Evolutionary conservation across 2,888 invertebrate genomes (phyloP), one percentile per base, ranked within the genome.

Genomic region (Lasioglossum pauxillum): DNA sequence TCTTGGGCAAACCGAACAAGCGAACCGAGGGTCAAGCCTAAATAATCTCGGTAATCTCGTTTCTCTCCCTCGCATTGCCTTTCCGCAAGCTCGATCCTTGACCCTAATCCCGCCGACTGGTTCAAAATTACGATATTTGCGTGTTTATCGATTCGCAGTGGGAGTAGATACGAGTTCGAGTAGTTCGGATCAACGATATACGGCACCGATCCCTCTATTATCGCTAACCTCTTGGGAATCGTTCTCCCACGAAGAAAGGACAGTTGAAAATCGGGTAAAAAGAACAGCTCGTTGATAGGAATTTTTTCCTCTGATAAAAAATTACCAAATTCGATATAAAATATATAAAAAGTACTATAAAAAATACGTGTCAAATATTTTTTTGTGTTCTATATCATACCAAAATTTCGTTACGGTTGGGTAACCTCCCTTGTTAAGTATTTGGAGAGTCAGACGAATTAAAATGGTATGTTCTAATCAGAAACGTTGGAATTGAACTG

Each of bases 111-210:
- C 14, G 8, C 23, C 16, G 10, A 44, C 57, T 53, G 76, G 23
- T 80, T 77, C 67, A 75, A 85, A 85, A 85, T 82, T 80, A 82
- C 77, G 76, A 77, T 78, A 75, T 72, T 79, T 75, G 74, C 82
- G 76, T 82, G 80, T 82, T 76, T 77, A 80, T 80, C 86, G 79
- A 85, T 82, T 64, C 73, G 31, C 31, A 16, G 73, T 41, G 27
- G 41, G 49, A 35, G 10, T 27, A 72, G 14, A 31, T 31, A 64
- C 64, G 8, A 10, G 46, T 69, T 38, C 69, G n/a, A 69, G 69
- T 41, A 69, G 69, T 69, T 41, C n/a, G 38, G 23, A 38, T 41
- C 69, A 38, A 23, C 41, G 41, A 69, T 69, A 41, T 38, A 38
- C 69, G 69, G 41, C 69, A 69, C 23, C 35, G n/a, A 38, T 69